Evolutionary conservation across 2,113 vertebrate species (phyloP).

Genomic region (Sula dactylatra): DNA sequence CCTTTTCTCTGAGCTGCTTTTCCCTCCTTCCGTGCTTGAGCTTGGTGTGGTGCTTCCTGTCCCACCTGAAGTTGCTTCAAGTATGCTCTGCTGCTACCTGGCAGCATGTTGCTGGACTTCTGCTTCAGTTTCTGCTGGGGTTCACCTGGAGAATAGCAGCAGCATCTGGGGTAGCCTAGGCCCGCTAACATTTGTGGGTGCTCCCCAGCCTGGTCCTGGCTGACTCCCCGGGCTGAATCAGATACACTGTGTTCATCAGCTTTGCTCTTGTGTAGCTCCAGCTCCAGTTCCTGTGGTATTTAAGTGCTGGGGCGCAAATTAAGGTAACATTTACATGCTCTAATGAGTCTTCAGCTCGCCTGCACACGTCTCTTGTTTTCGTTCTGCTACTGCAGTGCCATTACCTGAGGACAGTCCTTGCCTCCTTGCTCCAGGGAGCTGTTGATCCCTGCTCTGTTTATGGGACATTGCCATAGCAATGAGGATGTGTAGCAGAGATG

Average conservation of each 20-base stretch:
- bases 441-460: background rate
- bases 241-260: background rate
- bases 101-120: background rate
- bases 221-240: background rate
- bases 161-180: background rate
- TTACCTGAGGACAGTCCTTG: slow-evolving; percentile 7
- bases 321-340: slow-evolving; percentile 23
- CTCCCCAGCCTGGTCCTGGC: background rate
- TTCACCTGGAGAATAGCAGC: background rate
- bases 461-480: background rate
- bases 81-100: background rate
- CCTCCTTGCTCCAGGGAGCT: background rate
- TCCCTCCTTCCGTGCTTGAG: background rate
- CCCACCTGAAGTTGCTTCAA: background rate
- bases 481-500: background rate
- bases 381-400: background rate
- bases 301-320: slow-evolving; percentile 20
- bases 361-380: slow-evolving; percentile 30
- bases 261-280: background rate
- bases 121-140: background rate
- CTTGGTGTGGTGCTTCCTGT: background rate
- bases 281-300: background rate
- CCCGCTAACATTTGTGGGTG: background rate
- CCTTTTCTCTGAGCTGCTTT: background rate
- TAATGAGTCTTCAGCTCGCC: background rate